These are phyloP conservation scores for Ascidia mentula DNA, from an alignment of 23 tunicate species.

Conservation along the genomic window DNA sequence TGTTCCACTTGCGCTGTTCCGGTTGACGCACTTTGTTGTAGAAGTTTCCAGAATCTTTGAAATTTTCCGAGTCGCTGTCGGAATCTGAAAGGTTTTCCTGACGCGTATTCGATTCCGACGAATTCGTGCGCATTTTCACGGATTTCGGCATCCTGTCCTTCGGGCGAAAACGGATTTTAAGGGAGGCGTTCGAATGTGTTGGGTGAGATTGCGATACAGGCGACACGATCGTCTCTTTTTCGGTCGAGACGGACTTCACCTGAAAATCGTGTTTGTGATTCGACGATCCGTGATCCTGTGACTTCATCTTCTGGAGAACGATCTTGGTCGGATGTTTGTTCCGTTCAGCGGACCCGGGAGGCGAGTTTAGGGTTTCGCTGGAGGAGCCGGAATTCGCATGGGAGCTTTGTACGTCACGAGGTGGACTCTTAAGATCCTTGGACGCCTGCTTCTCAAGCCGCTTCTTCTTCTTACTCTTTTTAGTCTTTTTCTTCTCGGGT, in stretches of 20 bases:
- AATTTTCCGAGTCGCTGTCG: conserved; percentile 9
- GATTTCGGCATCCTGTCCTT: background rate
- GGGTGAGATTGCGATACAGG: background rate
- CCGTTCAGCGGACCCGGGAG: background rate
- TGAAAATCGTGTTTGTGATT: background rate
- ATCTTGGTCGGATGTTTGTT: background rate
- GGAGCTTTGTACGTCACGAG: background rate
- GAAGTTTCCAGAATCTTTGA: background rate
- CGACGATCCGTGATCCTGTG: background rate
- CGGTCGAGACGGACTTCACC: background rate
- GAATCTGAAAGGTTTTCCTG: background rate
- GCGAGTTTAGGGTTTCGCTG: background rate
- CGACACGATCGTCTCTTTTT: background rate
- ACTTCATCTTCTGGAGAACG: conserved; percentile 1
- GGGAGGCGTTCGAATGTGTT: too few relatives aligned
- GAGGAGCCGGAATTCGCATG: background rate
- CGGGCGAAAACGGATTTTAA: background rate
- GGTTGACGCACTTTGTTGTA: conserved; percentile 7
- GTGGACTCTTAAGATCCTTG: background rate
- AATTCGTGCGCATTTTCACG: background rate
- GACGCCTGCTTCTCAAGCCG: conserved; percentile 1
- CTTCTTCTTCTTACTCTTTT: conserved; percentile 53
- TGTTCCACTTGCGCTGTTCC: conserved; percentile 30
- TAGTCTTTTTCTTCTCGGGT: conserved; percentile 34
- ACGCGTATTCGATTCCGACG: background rate